phyloP scores from a whole-genome alignment of 2,888 invertebrate species.

The Camponotus fellah region DNA sequence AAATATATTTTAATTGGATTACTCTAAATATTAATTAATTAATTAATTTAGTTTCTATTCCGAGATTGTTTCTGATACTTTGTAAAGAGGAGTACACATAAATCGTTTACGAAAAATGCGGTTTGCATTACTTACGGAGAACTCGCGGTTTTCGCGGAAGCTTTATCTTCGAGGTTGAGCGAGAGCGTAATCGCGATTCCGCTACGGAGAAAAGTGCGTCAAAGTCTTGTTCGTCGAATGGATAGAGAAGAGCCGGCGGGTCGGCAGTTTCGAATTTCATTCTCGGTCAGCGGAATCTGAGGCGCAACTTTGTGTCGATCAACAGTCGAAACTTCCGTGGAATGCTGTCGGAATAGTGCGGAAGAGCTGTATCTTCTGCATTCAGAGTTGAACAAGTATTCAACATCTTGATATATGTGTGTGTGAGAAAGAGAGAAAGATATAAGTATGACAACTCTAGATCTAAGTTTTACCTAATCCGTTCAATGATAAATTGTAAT shows the following conservation, averaged over 20 bases:
- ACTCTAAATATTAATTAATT: not conserved
- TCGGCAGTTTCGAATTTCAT: constrained; percentile 64
- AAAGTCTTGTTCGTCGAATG: constrained; percentile 68
- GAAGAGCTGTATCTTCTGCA: constrained; percentile 14
- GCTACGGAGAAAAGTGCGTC: constrained; percentile 67
- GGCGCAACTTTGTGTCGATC: constrained; percentile 30
- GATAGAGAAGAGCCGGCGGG: constrained; percentile 38
- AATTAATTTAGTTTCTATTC: not conserved
- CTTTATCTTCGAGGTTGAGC: constrained; percentile 57
- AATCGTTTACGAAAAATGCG: constrained; percentile 21
- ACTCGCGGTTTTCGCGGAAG: constrained; percentile 59
- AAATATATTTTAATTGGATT: not conserved
- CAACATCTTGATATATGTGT: not conserved
- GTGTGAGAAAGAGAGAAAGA: too few species aligned
- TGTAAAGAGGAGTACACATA: not conserved
- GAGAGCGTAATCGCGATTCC: constrained; percentile 49
- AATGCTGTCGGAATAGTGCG: constrained; percentile 44
- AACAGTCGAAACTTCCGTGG: constrained; percentile 16
- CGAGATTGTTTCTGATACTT: not conserved
- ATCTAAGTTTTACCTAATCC: too few species aligned
- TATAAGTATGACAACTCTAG: too few species aligned
- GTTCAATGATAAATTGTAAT: not conserved
- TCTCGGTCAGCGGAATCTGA: constrained; percentile 52
- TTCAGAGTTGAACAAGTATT: not conserved
- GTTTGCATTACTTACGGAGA: constrained; percentile 1